A percentile compares a stretch with the other conserved stretches of the same genome.
Evolutionary conservation across 2,888 invertebrate genomes (phyloP).

Genomic region (Autographa gamma): DNA sequence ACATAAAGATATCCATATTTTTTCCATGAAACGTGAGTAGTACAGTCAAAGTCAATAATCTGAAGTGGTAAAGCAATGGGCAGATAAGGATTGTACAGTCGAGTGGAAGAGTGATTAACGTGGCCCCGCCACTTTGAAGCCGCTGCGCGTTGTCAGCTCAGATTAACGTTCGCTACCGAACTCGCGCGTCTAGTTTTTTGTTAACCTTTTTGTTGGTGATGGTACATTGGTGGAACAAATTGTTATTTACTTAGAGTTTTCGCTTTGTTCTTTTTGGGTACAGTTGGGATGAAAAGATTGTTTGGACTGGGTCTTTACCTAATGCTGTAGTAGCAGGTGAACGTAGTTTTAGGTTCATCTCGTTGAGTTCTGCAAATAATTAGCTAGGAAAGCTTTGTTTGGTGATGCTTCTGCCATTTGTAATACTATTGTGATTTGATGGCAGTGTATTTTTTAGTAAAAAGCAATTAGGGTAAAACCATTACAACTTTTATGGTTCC

Average conservation of each 20-base stretch:
- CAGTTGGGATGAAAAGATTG: conserved; percentile 48
- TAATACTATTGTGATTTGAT: not conserved
- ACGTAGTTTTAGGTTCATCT: conserved; percentile 1
- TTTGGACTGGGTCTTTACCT: conserved; percentile 17
- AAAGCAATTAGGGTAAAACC: too few relatives aligned
- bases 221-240: conserved; percentile 57
- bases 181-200: conserved; percentile 53
- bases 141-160: conserved; percentile 66
- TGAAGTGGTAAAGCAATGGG: conserved; percentile 71
- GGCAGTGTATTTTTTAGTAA: not conserved
- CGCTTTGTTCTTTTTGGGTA: conserved; percentile 54
- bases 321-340: not conserved
- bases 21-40: conserved; percentile 60
- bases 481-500: too few relatives aligned
- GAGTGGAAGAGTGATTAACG: conserved; percentile 81
- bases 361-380: not conserved
- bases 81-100: conserved; percentile 81
- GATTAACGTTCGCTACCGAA: conserved; percentile 68
- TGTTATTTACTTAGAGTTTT: conserved; percentile 47
- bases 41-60: conserved; percentile 76
- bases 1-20: conserved; percentile 61
- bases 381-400: not conserved
- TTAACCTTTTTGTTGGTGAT: conserved; percentile 59
- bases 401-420: too few relatives aligned
- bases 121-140: conserved; percentile 61